Conservation (phyloP, 1,140 invertebrate species). For the Listronotus oregonensis region DNA sequence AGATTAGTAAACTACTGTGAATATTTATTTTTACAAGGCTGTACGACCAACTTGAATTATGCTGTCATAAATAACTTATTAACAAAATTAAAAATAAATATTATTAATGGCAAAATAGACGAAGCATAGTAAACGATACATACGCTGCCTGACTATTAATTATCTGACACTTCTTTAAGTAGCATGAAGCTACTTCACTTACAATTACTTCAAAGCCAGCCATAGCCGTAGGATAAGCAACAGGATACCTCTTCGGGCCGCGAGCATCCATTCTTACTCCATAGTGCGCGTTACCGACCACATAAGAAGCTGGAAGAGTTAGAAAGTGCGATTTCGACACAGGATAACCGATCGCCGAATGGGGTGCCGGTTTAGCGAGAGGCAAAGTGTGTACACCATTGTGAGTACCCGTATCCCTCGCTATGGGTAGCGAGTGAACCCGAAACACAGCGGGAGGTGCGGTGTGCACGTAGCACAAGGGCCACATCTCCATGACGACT, state of each 20-base stretch:
- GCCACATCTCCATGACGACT: conserved; percentile 54
- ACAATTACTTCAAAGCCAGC: conserved; percentile 29
- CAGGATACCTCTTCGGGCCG: conserved; percentile 42
- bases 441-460: conserved; percentile 59
- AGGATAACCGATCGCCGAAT: conserved; percentile 53
- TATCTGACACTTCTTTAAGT: neutral
- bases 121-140: too few relatives aligned
- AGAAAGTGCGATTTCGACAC: conserved; percentile 51
- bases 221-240: conserved; percentile 14
- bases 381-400: conserved; percentile 17
- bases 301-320: conserved; percentile 55
- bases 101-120: too few relatives aligned
- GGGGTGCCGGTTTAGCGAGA: conserved; percentile 47
- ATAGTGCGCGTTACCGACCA: conserved; percentile 33
- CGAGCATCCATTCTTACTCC: conserved; percentile 26
- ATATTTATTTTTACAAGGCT: too few relatives aligned
- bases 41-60: too few relatives aligned
- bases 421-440: conserved; percentile 59
- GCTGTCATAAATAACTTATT: too few relatives aligned
- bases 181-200: conserved; percentile 17
- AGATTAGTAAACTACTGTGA: too few relatives aligned
- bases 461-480: conserved; percentile 55
- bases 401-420: conserved; percentile 41
- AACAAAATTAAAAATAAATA: too few relatives aligned
- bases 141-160: neutral